Evolutionary conservation across 1,140 invertebrate species (phyloP).

Genomic region (Limonius californicus): DNA sequence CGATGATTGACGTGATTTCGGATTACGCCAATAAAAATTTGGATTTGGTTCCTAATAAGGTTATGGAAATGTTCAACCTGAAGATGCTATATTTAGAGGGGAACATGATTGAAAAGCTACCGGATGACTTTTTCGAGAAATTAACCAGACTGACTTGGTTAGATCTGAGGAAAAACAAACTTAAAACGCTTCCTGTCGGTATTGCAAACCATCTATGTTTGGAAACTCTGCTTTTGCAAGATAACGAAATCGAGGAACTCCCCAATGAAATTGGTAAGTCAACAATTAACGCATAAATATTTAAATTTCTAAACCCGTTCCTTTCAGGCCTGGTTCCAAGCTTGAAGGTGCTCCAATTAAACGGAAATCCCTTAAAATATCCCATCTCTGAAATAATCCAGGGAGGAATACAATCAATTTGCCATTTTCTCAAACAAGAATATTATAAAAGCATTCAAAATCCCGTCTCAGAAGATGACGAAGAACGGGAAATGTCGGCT

Average conservation of each 20-base stretch:
- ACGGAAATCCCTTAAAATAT: slow-evolving; percentile 42
- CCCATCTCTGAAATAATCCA: slow-evolving; percentile 32
- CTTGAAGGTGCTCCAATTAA: slow-evolving; percentile 41
- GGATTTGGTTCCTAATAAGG: slow-evolving; percentile 30
- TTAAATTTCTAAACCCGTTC: not conserved
- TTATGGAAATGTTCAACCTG: slow-evolving; percentile 37
- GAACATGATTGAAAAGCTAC: slow-evolving; percentile 40
- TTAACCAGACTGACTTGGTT: slow-evolving; percentile 44
- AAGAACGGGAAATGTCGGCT: not conserved
- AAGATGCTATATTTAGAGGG: slow-evolving; percentile 47
- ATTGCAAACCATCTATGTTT: slow-evolving; percentile 43
- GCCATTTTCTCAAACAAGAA: slow-evolving; percentile 30
- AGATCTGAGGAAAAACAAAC: slow-evolving; percentile 45
- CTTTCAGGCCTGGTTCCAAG: slow-evolving; percentile 35
- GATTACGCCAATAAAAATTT: slow-evolving; percentile 38
- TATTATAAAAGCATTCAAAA: not conserved
- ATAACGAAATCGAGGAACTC: slow-evolving; percentile 39
- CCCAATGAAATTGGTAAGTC: slow-evolving; percentile 42
- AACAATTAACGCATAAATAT: not conserved
- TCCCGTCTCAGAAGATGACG: not conserved
- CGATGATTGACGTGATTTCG: slow-evolving; percentile 36
- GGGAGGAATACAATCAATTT: slow-evolving; percentile 35
- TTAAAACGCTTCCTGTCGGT: slow-evolving; percentile 38
- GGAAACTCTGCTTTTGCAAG: slow-evolving; percentile 43
- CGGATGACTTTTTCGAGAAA: slow-evolving; percentile 42